Conservation (phyloP, 2,113 vertebrate species). For the Prinia subflava region DNA sequence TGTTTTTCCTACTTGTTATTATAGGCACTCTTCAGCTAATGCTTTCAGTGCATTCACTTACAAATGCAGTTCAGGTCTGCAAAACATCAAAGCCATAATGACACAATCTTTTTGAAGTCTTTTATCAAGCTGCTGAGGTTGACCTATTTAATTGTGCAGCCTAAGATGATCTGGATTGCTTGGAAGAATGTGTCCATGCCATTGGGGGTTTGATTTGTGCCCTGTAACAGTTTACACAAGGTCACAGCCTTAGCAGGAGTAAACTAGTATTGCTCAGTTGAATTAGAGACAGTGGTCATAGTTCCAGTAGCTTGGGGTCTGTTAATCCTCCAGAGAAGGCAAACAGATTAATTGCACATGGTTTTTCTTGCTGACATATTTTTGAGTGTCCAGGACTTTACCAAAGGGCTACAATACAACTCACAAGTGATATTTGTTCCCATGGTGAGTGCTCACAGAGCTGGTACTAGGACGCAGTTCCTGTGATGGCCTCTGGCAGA, state of each 20-base stretch:
- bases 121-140: slow-evolving; percentile 45
- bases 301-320: background rate
- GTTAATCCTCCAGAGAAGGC: background rate
- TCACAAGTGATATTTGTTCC: background rate
- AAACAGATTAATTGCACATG: background rate
- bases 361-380: background rate
- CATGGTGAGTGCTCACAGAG: background rate
- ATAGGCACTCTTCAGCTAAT: slow-evolving; percentile 39
- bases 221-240: background rate
- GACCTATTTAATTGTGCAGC: slow-evolving; percentile 65
- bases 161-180: slow-evolving; percentile 28
- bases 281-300: background rate
- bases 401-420: background rate
- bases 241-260: background rate
- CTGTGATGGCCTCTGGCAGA: background rate
- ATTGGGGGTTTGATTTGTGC: background rate
- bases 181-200: background rate
- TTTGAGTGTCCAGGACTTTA: background rate
- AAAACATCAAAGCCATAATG: slow-evolving; percentile 51
- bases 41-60: slow-evolving; percentile 59
- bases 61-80: slow-evolving; percentile 64
- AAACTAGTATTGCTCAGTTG: background rate
- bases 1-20: background rate
- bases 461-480: background rate
- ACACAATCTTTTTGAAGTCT: slow-evolving; percentile 61